A percentile compares a stretch with the other conserved stretches of the same genome.
These are phyloP conservation scores for Clarias batrachus DNA, from an alignment of 2,113 vertebrate genomes.

Conservation along the genomic window DNA sequence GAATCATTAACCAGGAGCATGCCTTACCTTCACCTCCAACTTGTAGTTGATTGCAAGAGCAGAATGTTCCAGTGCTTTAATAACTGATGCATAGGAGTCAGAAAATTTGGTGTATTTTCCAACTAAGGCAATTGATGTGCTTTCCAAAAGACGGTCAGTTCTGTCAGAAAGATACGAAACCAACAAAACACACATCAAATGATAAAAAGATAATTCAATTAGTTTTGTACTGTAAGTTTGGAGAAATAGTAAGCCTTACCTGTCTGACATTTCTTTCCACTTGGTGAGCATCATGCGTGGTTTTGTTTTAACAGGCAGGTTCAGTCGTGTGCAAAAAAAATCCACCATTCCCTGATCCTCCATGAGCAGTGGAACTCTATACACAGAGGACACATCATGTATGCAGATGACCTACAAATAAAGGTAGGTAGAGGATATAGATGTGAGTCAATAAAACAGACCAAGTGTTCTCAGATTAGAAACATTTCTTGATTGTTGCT, in stretches of 20 bases:
- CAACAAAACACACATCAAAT: not conserved
- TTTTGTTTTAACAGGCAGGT: slow-evolving; percentile 85
- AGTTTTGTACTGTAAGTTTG: not conserved
- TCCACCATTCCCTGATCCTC: slow-evolving; percentile 92
- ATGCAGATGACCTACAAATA: slow-evolving; percentile 89
- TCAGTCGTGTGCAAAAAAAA: slow-evolving; percentile 86
- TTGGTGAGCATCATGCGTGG: slow-evolving; percentile 87
- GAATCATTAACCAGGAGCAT: not conserved
- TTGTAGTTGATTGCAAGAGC: slow-evolving; percentile 94
- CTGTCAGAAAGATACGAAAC: slow-evolving; percentile 61
- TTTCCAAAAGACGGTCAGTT: slow-evolving; percentile 87
- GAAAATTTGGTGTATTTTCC: slow-evolving; percentile 97
- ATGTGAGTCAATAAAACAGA: not conserved
- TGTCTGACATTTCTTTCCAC: slow-evolving; percentile 98
- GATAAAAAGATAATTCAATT: not conserved
- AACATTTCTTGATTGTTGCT: not conserved
- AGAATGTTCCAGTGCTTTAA: slow-evolving; percentile 94
- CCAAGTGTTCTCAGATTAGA: not conserved
- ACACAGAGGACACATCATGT: slow-evolving; percentile 92
- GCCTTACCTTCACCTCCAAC: slow-evolving; percentile 87
- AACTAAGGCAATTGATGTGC: slow-evolving; percentile 88
- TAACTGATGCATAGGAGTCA: slow-evolving; percentile 94
- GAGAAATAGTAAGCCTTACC: slow-evolving; percentile 66
- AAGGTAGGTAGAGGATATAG: not conserved
- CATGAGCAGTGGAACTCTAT: slow-evolving; percentile 87